A percentile compares a stretch with the other conserved stretches of the same genome.
phyloP scores from a whole-genome alignment of 2,888 invertebrate genomes.

The Hartigia nigra region DNA sequence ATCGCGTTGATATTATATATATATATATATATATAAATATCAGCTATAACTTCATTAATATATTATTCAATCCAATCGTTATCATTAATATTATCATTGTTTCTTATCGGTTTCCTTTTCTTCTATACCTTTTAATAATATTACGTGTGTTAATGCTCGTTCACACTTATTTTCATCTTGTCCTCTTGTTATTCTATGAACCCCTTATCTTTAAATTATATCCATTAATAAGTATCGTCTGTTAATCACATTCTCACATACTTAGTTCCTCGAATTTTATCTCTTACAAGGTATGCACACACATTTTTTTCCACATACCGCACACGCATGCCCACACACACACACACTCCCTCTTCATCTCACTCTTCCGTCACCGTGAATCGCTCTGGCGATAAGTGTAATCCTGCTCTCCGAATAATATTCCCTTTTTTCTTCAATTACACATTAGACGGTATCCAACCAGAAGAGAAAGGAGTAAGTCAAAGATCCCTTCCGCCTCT shows the following conservation, averaged over 20 bases:
- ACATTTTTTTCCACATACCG: constrained; percentile 21
- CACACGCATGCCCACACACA: constrained; percentile 21
- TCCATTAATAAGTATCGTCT: background rate
- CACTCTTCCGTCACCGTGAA: constrained; percentile 18
- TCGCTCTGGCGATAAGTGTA: constrained; percentile 26
- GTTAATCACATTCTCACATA: background rate
- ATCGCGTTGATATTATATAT: constrained; percentile 45
- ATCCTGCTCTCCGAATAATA: constrained; percentile 32
- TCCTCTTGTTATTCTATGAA: background rate
- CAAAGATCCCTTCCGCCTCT: background rate
- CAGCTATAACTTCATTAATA: constrained; percentile 51
- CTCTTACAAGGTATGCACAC: constrained; percentile 10
- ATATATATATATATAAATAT: constrained; percentile 44
- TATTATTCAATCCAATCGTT: constrained; percentile 30
- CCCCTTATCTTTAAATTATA: background rate
- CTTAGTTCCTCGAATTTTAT: constrained; percentile 13
- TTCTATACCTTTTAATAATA: constrained; percentile 47
- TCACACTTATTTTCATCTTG: background rate
- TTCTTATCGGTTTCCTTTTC: constrained; percentile 16
- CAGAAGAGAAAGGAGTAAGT: background rate
- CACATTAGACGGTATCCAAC: constrained; percentile 13
- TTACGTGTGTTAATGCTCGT: constrained; percentile 47
- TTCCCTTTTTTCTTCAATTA: constrained; percentile 27
- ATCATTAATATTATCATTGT: constrained; percentile 41
- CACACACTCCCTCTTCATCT: constrained; percentile 14